Evolutionary conservation across 2,888 invertebrate genomes (phyloP), one percentile per base, ranked within the genome.

Genomic region (Netelia inedita): DNA sequence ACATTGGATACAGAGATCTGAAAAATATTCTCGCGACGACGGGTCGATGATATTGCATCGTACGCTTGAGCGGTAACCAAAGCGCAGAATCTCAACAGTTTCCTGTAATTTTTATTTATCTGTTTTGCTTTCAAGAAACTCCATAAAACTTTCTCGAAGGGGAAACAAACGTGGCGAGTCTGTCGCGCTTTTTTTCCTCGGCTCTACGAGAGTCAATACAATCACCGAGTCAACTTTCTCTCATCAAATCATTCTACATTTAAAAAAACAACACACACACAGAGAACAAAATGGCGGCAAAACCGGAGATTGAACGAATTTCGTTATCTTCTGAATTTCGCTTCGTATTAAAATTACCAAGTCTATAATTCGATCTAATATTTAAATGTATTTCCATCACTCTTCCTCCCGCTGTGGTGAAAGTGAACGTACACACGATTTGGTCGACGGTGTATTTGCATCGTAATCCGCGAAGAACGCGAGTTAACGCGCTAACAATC

Each of bases 91-190:
- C 41, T 21, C 28, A 53, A 63, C 69, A 75, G 69, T 43, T 75
- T 72, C 63, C 78, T 82, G 76, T 46, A 65, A n/a, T 61, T 35
- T 61, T 50, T 69, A 61, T 50, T 50, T 69, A 61, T 50, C 57
- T 2, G 14, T 69, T 69, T 75, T 16, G 55, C 57, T 19, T 21
- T 14, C 41, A 50, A 14, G 19, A 78, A 78, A 72, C 72, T 78
- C 50, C 21, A 72, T 59, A 76, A 66, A 46, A 50, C 63, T 28
- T 16, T 14, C 50, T 14, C 16, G 53, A 23, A 10, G 14, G 23
- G 16, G 35, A 35, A 23, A 28, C 61, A 76, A 82, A 41, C 61
- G 63, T 50, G 28, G 11, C 66, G 14, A 71, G 23, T n/a, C 43
- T 19, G 55, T 68, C 73, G 46, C 11, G 53, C 65, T n/a, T 16